These are phyloP conservation scores for Cryptoblepharus egeriae DNA, from an alignment of 2,797 vertebrate species.

Conservation along the genomic window DNA sequence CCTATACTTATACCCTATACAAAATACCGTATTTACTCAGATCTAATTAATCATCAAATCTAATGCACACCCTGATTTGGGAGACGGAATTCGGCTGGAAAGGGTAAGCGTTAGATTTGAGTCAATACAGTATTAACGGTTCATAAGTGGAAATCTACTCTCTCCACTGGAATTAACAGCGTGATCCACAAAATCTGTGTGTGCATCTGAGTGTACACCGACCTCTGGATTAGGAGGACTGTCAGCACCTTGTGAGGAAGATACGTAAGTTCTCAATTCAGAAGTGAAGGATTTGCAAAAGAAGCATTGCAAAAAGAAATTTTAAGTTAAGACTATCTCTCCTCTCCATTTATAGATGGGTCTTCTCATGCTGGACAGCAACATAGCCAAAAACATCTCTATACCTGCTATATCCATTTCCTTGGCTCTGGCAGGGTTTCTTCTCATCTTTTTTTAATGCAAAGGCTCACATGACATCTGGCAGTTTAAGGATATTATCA, in stretches of 20 bases:
- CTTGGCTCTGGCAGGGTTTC: neutral
- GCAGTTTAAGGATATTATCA: neutral
- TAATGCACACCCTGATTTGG: no score
- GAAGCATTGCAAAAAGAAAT: neutral
- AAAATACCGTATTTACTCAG: no score
- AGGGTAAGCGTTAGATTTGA: no score
- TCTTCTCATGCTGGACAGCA: neutral
- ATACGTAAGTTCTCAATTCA: neutral
- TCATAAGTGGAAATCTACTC: neutral
- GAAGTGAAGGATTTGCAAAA: neutral
- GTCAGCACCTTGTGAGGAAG: neutral
- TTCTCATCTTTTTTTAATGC: constrained; percentile 27
- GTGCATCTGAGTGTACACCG: neutral
- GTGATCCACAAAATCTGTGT: neutral
- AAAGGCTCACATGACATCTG: neutral
- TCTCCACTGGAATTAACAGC: neutral
- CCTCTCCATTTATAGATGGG: neutral
- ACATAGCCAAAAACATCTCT: neutral
- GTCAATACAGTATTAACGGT: no score
- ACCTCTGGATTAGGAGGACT: neutral
- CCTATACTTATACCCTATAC: no score
- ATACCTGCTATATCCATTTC: neutral
- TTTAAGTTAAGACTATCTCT: no score
- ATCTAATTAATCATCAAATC: no score
- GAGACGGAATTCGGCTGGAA: no score